phyloP scores from a whole-genome alignment of 2,888 invertebrate species.

The Stegana nigrithorax region DNA sequence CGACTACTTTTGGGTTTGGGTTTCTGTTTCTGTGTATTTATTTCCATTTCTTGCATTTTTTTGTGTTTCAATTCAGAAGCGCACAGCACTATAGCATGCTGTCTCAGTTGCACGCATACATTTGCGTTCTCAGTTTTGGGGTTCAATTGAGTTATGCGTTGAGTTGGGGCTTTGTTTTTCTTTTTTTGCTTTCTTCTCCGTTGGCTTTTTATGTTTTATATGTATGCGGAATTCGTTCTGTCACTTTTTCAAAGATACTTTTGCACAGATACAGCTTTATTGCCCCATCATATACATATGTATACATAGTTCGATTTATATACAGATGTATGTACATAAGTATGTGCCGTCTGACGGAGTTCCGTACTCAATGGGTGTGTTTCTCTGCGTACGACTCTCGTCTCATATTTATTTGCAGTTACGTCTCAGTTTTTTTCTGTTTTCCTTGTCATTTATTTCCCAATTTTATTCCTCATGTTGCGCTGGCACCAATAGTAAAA shows the following conservation, averaged over 20 bases:
- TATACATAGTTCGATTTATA: neutral
- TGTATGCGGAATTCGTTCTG: too few relatives aligned
- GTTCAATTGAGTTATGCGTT: conserved; percentile 34
- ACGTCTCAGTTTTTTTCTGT: neutral
- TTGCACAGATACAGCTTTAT: too few relatives aligned
- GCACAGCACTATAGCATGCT: conserved; percentile 30
- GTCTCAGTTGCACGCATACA: conserved; percentile 42
- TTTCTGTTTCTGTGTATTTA: conserved; percentile 41
- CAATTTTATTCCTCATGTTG: too few relatives aligned
- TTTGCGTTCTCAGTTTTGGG: conserved; percentile 38
- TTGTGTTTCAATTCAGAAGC: conserved; percentile 44
- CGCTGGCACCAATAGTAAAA: neutral
- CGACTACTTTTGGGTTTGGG: too few relatives aligned
- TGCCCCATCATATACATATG: neutral
- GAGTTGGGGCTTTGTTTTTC: conserved; percentile 28
- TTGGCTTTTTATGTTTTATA: conserved; percentile 27
- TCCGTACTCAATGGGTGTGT: neutral
- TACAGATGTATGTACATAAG: too few relatives aligned
- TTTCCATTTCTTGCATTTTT: conserved; percentile 41
- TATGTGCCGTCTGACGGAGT: neutral
- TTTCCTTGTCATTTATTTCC: neutral
- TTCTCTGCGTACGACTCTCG: neutral
- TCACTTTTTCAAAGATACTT: too few relatives aligned
- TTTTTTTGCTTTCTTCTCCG: conserved; percentile 38
- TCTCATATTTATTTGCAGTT: neutral